Base-by-base conservation (phyloP, 1,140 invertebrate species). In the Mylabris phalerata region DNA sequence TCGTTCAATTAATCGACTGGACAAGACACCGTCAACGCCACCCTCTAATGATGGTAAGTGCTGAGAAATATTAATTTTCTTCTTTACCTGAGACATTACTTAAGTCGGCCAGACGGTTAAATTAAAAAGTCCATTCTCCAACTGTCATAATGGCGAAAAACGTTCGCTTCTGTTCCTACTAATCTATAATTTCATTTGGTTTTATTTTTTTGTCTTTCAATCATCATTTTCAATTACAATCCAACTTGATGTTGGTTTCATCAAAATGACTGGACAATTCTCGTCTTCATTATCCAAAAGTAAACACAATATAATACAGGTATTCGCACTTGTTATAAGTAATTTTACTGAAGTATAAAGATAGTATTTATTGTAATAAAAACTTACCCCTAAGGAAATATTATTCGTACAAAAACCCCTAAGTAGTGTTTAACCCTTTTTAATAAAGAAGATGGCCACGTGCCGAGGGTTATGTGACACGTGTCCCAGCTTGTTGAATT, bases 1-100 rank as follows among this genome's bases (percentile, higher is more conserved):
- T 45, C 61, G 67, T 43, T 63, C 69, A 32, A 60, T 71, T 41
- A 65, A 62, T 10, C 63, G 68, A 54, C 48, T 72, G 48, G 71
- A 73, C 39, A 74, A 73, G 57, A 66, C 71, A 24, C 70, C 73
- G 10, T 71, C 71, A 48, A 74, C 73, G 11, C 73, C 73, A 27
- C 66, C 66, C 48, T 74, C 73, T 39, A 66, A 73, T 48, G 71
- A 71, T 57, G 70, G 71, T 73, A 67, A 71, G 66, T 42, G 9
- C 11, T 7, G 39, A 40, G 39, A 6, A 7, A 7, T 40, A 7
- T 40, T 10, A 40, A 6, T 7, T 40, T 40, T 40, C 10, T 40
- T 40, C 10, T 40, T 40, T 40, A 40, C 10, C 10, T 40, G 6
- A 2, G 6, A 7, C 39, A 7, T 40, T 40, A 19, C 19, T 19